phyloP scores from a whole-genome alignment of 2,888 invertebrate species.

The Noctua fimbriata region DNA sequence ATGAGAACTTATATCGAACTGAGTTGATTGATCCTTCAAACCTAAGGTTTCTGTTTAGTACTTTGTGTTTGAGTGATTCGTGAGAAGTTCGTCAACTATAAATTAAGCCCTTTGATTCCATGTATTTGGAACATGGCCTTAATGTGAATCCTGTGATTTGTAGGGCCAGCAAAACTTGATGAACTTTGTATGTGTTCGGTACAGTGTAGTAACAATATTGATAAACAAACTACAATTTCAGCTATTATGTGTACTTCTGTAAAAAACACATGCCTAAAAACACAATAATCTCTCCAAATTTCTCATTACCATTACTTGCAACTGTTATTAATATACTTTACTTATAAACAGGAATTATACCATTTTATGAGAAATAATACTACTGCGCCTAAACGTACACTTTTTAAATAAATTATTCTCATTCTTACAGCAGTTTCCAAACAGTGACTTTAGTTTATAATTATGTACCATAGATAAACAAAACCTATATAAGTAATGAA shows the following conservation, averaged over 20 bases:
- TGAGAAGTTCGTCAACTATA: constrained; percentile 2
- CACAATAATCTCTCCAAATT: not conserved
- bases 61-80: constrained; percentile 6
- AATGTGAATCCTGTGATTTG: constrained; percentile 10
- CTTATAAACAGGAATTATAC: no score
- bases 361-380: no score
- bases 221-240: not conserved
- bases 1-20: not conserved
- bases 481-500: not conserved
- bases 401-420: no score
- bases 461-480: not conserved
- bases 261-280: not conserved
- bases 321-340: no score
- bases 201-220: not conserved
- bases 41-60: constrained; percentile 6
- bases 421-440: not conserved
- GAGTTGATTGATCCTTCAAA: not conserved
- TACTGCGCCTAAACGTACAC: no score
- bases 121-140: constrained; percentile 18
- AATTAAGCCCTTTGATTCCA: constrained; percentile 3
- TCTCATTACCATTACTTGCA: no score
- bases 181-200: not conserved
- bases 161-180: not conserved
- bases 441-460: not conserved
- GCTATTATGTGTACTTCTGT: not conserved